These are phyloP conservation scores for Brachycybe producta DNA, from an alignment of 2,888 invertebrate species.

Conservation along the genomic window DNA sequence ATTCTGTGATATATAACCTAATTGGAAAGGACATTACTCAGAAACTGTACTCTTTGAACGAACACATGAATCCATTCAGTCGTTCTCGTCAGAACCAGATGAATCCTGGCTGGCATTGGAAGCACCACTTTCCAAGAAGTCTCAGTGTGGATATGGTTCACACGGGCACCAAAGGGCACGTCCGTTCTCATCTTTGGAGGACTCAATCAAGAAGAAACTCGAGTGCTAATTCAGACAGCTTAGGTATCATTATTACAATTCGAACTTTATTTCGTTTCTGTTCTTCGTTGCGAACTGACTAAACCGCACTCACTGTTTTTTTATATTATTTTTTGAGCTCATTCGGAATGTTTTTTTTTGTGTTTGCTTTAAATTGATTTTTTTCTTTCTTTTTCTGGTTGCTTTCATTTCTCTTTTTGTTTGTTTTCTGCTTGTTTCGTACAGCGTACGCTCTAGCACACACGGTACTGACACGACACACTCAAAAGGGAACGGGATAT, in stretches of 20 bases:
- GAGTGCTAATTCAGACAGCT: slow-evolving; percentile 17
- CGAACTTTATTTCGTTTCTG: slow-evolving; percentile 13
- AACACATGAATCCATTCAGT: slow-evolving; percentile 42
- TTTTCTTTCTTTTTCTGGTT: too few relatives aligned
- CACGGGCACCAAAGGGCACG: slow-evolving; percentile 58
- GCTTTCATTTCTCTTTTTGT: too few relatives aligned
- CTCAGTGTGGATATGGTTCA: slow-evolving; percentile 65
- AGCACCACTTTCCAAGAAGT: slow-evolving; percentile 44
- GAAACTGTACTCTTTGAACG: slow-evolving; percentile 67
- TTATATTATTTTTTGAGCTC: neutral
- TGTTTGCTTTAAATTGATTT: too few relatives aligned
- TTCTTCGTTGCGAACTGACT: too few relatives aligned
- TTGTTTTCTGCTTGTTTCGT: too few relatives aligned
- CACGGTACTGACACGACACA: too few relatives aligned
- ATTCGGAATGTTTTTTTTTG: too few relatives aligned
- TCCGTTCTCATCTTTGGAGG: slow-evolving; percentile 42
- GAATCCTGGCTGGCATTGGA: slow-evolving; percentile 12
- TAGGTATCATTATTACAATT: slow-evolving; percentile 14
- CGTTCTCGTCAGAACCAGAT: neutral
- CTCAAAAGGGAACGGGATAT: too few relatives aligned
- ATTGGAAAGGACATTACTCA: slow-evolving; percentile 77
- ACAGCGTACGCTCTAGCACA: too few relatives aligned
- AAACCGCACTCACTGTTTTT: neutral
- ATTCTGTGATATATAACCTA: slow-evolving; percentile 60
- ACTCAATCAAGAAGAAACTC: slow-evolving; percentile 20